Evolutionary conservation across 1,140 invertebrate genomes (phyloP).

Genomic region (Drosophila nigrodunni): DNA sequence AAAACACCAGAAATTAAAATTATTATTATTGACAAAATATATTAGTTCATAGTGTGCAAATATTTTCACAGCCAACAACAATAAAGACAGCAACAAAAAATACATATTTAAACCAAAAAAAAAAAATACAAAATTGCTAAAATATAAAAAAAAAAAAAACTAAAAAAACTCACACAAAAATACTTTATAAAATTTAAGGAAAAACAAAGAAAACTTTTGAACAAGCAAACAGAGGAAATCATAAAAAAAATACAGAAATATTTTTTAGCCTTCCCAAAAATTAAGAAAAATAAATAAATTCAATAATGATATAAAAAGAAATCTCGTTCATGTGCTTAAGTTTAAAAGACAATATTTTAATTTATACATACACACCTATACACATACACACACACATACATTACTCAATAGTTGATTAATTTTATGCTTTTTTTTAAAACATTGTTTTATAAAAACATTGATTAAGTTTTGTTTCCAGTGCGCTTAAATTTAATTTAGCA

Average conservation of each 20-base stretch:
- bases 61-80: constrained; percentile 71
- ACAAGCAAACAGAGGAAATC: constrained; percentile 28
- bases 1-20: constrained; percentile 29
- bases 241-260: constrained; percentile 34
- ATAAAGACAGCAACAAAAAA: constrained; percentile 50
- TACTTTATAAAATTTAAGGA: constrained; percentile 44
- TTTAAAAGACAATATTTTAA: constrained; percentile 32
- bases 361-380: constrained; percentile 30
- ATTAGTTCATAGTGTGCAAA: constrained; percentile 75
- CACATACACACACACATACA: background rate
- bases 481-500: constrained; percentile 54
- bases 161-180: constrained; percentile 2
- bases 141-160: constrained; percentile 9
- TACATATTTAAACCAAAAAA: constrained; percentile 42
- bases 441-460: constrained; percentile 44
- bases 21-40: constrained; percentile 50
- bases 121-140: constrained; percentile 22
- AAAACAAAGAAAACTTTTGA: constrained; percentile 33
- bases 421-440: constrained; percentile 37
- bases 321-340: constrained; percentile 6
- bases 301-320: constrained; percentile 24
- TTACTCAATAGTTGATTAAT: constrained; percentile 28
- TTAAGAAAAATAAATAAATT: constrained; percentile 20
- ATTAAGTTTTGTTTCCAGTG: constrained; percentile 42
- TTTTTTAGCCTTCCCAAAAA: constrained; percentile 74